Percentiles rank a stretch among this genome's conserved stretches.
These are phyloP conservation scores for Cydia amplana DNA, from an alignment of 1,140 invertebrate species.

Conservation along the genomic window DNA sequence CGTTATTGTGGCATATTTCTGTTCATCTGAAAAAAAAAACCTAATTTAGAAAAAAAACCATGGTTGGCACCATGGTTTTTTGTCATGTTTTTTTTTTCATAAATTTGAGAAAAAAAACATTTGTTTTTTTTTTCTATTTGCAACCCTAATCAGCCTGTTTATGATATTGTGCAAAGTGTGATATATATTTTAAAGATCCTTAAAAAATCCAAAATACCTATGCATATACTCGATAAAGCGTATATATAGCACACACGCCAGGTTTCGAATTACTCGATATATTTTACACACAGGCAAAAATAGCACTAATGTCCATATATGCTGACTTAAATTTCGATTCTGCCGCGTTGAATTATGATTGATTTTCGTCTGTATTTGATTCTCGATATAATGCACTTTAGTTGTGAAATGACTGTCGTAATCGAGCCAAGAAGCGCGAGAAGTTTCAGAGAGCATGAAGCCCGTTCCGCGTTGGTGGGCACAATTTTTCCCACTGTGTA, in stretches of 20 bases:
- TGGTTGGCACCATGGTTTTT: no score
- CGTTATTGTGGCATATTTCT: no score
- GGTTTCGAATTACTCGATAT: slow-evolving; percentile 56
- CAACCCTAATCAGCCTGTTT: no score
- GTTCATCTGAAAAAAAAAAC: no score
- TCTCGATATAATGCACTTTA: not conserved
- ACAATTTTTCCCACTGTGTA: slow-evolving; percentile 66
- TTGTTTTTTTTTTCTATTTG: no score
- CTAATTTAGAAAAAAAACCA: no score
- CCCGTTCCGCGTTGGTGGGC: slow-evolving; percentile 61
- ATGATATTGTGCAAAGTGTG: not conserved
- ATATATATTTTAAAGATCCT: slow-evolving; percentile 11
- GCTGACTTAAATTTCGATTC: not conserved
- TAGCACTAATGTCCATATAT: not conserved
- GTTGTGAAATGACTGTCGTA: slow-evolving; percentile 38
- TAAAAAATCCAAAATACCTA: slow-evolving; percentile 33
- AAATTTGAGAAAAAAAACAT: no score
- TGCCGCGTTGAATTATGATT: not conserved
- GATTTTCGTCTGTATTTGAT: not conserved
- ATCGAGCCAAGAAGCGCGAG: slow-evolving; percentile 58
- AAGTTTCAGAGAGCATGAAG: slow-evolving; percentile 61
- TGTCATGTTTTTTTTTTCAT: no score
- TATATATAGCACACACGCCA: slow-evolving; percentile 43
- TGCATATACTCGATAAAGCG: slow-evolving; percentile 48
- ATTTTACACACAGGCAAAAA: not conserved